These are phyloP conservation scores for Callochromis pleurospilus DNA, from an alignment of 2,113 vertebrate genomes.

Conservation along the genomic window DNA sequence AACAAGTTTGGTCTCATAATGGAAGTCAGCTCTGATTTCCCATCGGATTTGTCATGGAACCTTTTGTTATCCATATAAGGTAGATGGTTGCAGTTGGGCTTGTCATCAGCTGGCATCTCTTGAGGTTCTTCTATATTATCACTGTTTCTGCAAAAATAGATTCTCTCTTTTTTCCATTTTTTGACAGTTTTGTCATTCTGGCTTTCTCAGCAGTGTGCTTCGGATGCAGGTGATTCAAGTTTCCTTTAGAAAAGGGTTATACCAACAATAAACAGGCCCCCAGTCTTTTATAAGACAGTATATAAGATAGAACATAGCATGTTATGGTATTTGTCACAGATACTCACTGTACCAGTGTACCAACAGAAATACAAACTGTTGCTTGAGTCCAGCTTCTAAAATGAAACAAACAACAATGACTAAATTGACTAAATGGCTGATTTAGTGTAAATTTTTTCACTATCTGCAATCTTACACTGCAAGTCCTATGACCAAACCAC, in stretches of 20 bases:
- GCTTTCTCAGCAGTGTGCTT: background rate
- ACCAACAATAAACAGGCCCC: background rate
- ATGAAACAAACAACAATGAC: background rate
- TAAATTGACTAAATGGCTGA: background rate
- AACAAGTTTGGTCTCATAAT: background rate
- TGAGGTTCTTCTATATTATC: background rate
- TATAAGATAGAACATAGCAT: background rate
- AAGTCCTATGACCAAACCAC: background rate
- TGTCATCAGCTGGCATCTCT: background rate
- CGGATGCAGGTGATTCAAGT: background rate
- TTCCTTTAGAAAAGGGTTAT: background rate
- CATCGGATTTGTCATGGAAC: background rate
- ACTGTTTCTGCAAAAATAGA: conserved; percentile 11
- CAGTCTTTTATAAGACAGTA: background rate
- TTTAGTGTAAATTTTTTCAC: background rate
- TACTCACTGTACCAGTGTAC: background rate
- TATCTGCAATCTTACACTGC: background rate
- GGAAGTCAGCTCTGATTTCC: background rate
- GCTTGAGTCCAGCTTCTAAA: background rate
- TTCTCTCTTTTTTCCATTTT: background rate
- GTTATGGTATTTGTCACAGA: background rate
- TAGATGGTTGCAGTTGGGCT: background rate
- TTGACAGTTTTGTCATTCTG: background rate
- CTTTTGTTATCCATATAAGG: background rate
- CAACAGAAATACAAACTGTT: background rate